phyloP scores from a whole-genome alignment of 2,888 invertebrate genomes.

The Rhagonycha fulva region DNA sequence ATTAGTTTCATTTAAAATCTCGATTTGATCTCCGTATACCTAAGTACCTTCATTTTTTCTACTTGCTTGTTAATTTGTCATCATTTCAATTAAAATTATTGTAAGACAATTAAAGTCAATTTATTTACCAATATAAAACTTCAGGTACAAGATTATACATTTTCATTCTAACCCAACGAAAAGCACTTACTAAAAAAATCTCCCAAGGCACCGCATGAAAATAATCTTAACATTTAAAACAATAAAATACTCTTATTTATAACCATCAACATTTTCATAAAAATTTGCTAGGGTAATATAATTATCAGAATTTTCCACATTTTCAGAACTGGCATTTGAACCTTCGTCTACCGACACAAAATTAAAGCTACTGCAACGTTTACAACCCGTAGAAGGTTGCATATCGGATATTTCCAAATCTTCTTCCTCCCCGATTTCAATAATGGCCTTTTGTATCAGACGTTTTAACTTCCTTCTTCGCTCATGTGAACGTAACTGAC shows the following conservation, averaged over 20 bases:
- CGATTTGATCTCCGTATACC: no score
- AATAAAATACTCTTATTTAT: not conserved
- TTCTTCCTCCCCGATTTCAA: not conserved
- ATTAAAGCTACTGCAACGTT: not conserved
- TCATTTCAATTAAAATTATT: not conserved
- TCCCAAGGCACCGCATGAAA: not conserved
- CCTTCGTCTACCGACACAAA: not conserved
- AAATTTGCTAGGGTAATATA: not conserved
- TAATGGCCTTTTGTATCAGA: not conserved
- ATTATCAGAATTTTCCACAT: not conserved
- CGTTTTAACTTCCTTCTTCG: not conserved
- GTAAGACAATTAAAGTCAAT: not conserved
- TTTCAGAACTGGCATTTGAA: not conserved
- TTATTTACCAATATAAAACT: not conserved
- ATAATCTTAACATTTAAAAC: not conserved
- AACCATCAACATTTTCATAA: not conserved
- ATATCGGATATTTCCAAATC: not conserved
- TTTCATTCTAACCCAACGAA: not conserved
- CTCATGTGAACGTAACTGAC: not conserved
- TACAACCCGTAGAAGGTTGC: not conserved
- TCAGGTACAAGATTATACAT: not conserved
- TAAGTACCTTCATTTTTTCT: no score
- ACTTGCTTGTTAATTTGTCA: no score
- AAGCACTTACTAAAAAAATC: not conserved
- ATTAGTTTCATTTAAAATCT: no score